Percentiles rank a stretch among this genome's conserved stretches.
Conservation (phyloP, 1,140 invertebrate species). For the Stegodyphus mimosarum region DNA sequence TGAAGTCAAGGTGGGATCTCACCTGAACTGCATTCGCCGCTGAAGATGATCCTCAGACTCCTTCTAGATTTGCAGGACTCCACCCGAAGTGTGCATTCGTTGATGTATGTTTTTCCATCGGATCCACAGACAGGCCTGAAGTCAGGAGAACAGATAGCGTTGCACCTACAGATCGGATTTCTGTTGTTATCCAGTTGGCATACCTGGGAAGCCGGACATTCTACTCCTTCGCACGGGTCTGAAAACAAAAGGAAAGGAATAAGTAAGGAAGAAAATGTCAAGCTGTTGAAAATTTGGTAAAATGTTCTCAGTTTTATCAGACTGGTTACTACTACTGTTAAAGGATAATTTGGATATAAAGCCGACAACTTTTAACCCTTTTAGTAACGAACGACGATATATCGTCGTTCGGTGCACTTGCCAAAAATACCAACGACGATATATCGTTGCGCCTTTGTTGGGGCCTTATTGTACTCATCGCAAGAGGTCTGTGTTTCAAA, state of each 20-base stretch:
- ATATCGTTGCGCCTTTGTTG: no score
- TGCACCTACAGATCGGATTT: slow-evolving; percentile 82
- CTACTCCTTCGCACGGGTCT: slow-evolving; percentile 84
- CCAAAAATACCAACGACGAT: no score
- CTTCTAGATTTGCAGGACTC: slow-evolving; percentile 80
- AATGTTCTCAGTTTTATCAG: no score
- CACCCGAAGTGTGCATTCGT: slow-evolving; percentile 82
- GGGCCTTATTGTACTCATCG: no score
- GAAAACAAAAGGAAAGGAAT: slow-evolving; percentile 53
- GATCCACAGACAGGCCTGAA: slow-evolving; percentile 86
- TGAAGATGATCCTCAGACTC: slow-evolving; percentile 80
- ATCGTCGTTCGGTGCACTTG: no score
- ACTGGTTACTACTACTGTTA: no score
- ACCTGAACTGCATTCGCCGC: slow-evolving; percentile 82
- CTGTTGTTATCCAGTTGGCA: slow-evolving; percentile 83
- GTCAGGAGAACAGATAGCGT: slow-evolving; percentile 80
- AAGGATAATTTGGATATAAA: no score
- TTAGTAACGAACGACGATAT: no score
- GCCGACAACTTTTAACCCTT: no score
- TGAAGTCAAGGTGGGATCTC: slow-evolving; percentile 8
- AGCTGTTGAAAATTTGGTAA: no score
- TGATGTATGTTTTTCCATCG: slow-evolving; percentile 83
- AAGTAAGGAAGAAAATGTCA: no score
- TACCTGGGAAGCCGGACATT: slow-evolving; percentile 82
- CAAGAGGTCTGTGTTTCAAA: no score